A percentile compares a stretch with the other conserved stretches of the same genome.
Conservation (phyloP, 2,113 vertebrate genomes). For the Octodon degus region DNA sequence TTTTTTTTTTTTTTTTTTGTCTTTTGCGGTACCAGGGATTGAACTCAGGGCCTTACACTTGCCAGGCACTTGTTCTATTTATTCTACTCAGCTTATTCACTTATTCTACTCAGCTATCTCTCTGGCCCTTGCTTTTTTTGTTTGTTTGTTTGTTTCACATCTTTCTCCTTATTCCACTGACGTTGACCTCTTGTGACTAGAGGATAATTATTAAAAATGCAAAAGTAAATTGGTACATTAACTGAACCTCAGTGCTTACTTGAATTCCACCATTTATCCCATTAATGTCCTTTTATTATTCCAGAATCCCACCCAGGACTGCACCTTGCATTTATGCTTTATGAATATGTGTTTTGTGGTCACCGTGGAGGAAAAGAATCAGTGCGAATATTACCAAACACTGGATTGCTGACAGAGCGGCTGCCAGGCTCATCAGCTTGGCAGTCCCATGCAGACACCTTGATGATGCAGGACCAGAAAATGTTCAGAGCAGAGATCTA, state of each 20-base stretch:
- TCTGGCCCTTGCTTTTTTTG: too few species aligned
- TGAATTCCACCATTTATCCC: not conserved
- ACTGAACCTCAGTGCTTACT: not conserved
- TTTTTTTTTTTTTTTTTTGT: too few species aligned
- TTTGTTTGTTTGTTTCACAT: too few species aligned
- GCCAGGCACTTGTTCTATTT: too few species aligned
- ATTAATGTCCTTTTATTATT: not conserved
- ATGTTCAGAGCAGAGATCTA: not conserved
- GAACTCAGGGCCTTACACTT: too few species aligned
- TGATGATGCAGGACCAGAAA: not conserved
- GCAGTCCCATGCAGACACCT: not conserved
- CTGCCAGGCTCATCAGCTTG: not conserved
- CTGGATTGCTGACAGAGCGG: accelerated
- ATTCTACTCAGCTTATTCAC: too few species aligned
- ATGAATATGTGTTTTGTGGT: not conserved
- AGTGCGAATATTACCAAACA: not conserved
- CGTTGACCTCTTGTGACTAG: not conserved
- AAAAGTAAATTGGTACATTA: not conserved
- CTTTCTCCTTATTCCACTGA: not conserved
- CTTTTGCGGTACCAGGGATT: too few species aligned
- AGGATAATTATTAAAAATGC: not conserved
- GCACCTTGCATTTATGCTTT: not conserved
- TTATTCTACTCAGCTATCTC: too few species aligned
- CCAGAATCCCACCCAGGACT: not conserved
- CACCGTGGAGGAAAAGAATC: not conserved